Conservation (phyloP, 2,888 invertebrate genomes). For the Vanessa cardui region DNA sequence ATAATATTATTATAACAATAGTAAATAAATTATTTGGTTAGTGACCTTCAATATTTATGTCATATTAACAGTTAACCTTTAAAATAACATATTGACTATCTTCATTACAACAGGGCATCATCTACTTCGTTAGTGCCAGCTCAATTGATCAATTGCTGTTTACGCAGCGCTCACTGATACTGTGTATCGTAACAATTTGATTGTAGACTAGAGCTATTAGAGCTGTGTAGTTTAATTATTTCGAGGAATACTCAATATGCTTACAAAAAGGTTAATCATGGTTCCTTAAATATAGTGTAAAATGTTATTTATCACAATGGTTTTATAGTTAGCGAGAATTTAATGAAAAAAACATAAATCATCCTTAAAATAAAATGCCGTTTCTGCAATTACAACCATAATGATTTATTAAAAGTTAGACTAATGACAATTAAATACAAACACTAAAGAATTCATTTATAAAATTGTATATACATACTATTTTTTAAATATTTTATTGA, state of each 20-base stretch:
- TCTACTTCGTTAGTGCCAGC: slow-evolving; percentile 31
- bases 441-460: too few species aligned
- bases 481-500: too few species aligned
- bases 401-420: too few species aligned
- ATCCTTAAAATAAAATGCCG: too few species aligned
- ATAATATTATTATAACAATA: too few species aligned
- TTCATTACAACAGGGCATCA: slow-evolving; percentile 27
- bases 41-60: background rate
- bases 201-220: background rate
- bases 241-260: background rate
- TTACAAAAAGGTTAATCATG: background rate
- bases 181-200: slow-evolving; percentile 11
- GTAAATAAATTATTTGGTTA: background rate
- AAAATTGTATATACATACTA: too few species aligned
- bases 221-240: background rate
- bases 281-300: background rate
- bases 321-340: too few species aligned
- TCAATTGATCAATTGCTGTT: slow-evolving; percentile 41
- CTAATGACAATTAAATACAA: too few species aligned
- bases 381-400: too few species aligned
- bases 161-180: slow-evolving; percentile 30
- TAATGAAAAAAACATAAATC: too few species aligned
- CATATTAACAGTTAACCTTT: background rate
- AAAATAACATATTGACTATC: slow-evolving; percentile 24
- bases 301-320: too few species aligned